Evolutionary conservation across 92 coral and sea anemone species (phyloP), one percentile per base, ranked within the genome.

Genomic region (Zoanthus solanderi): DNA sequence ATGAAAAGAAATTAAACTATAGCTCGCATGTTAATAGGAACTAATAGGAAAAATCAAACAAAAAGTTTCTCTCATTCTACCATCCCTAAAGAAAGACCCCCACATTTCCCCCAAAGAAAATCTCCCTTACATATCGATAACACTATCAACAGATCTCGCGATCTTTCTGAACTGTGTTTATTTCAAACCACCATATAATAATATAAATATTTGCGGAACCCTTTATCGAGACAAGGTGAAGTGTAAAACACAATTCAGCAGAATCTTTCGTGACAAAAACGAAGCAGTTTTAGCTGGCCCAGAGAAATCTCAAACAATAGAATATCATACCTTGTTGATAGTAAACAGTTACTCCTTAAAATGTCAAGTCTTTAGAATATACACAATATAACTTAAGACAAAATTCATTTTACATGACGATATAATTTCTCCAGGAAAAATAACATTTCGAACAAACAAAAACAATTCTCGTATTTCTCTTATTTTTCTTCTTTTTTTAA

Each of bases 191-290:
- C 30, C 71, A 4, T 6, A 23, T 9, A 42, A 17, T 81, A 60
- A 71, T 81, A 81, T 81, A 81, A 81, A 81, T 81, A 81, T 60
- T 65, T 46, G 75, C n/a, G 13, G 60, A 34, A 10, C 56, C 75
- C 75, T 66, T 81, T 81, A 12, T 16, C 14, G 52, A 23, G 85
- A 81, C 75, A 81, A 44, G 44, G 28, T 65, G 75, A 50, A 57
- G 60, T 77, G 82, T 32, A 69, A 69, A 77, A 34, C 82, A 77
- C 82, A 53, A 54, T 54, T 69, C 75, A 77, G 53, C 42, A 52
- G n/a, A 42, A 23, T 77, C 4, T 28, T 77, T 6, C 0, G 67
- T 46, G 75, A 66, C 85, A 81, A 66, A 81, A 63, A 44, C 42
- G 85, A 81, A 81, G 61, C 76, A 31, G 16, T 81, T 52, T 52